These are phyloP conservation scores for Oeneis ivallda DNA, from an alignment of 2,888 invertebrate genomes.

Conservation along the genomic window DNA sequence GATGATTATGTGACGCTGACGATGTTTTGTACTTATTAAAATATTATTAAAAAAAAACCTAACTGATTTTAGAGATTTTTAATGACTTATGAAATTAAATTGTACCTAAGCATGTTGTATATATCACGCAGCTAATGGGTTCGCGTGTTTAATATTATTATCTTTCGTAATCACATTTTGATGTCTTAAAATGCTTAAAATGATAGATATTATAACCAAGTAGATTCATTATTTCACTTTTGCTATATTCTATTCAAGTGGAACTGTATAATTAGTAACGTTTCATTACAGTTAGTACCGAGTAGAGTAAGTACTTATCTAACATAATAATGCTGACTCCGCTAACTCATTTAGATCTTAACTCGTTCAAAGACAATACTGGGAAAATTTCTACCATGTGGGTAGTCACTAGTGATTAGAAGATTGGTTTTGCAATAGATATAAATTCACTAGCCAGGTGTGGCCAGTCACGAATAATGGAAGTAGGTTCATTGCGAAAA, in stretches of 20 bases:
- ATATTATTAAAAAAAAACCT: too few relatives aligned
- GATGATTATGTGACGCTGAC: too few relatives aligned
- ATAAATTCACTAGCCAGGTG: neutral
- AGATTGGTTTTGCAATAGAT: neutral
- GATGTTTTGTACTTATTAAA: too few relatives aligned
- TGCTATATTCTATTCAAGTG: constrained; percentile 45
- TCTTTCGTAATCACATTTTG: constrained; percentile 1
- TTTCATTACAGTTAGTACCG: constrained; percentile 27
- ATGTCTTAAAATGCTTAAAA: too few relatives aligned
- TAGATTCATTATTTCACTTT: neutral
- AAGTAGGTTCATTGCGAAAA: neutral
- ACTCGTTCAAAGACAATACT: constrained; percentile 20
- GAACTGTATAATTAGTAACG: constrained; percentile 41
- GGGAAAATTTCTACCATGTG: constrained; percentile 25
- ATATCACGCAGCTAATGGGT: neutral
- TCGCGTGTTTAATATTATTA: constrained; percentile 23
- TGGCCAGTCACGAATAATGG: neutral
- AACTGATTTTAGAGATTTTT: too few relatives aligned
- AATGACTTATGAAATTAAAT: too few relatives aligned
- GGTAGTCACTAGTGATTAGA: neutral
- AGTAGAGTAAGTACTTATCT: too few relatives aligned
- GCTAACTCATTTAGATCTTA: constrained; percentile 14
- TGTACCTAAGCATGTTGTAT: too few relatives aligned
- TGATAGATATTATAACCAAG: too few relatives aligned
- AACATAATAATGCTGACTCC: constrained; percentile 15